A percentile compares a stretch with the other conserved stretches of the same genome.
phyloP scores from a whole-genome alignment of 2,797 vertebrate species.

The Sciurus vulgaris region DNA sequence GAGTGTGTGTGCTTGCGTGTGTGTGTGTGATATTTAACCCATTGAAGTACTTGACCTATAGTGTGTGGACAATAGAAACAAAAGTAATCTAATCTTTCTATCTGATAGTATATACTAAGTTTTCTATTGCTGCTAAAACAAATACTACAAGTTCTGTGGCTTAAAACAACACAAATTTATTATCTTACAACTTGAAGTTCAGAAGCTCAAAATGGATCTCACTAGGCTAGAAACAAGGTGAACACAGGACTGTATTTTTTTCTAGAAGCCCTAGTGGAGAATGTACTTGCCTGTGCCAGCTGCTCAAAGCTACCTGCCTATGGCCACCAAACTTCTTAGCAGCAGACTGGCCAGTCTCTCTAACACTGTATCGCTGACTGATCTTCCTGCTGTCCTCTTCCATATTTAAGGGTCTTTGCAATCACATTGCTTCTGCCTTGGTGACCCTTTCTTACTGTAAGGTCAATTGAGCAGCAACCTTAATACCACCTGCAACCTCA shows the following conservation, averaged over 20 bases:
- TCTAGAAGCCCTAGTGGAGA: background rate
- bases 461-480: background rate
- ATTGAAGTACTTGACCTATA: background rate
- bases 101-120: background rate
- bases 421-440: background rate
- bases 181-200: background rate
- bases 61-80: background rate
- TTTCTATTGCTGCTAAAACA: background rate
- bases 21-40: background rate
- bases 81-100: background rate
- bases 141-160: background rate
- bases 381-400: background rate
- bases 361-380: background rate
- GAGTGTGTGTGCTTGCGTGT: background rate
- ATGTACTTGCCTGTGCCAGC: background rate
- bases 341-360: background rate
- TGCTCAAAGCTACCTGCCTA: background rate
- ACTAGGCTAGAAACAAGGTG: background rate
- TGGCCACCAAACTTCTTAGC: background rate
- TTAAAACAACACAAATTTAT: background rate
- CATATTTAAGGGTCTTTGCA: background rate
- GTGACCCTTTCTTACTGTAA: background rate
- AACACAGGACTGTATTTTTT: background rate
- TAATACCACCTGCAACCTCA: background rate
- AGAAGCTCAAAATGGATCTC: conserved; percentile 5